Percentiles rank a stretch among this genome's conserved stretches.
phyloP scores from a whole-genome alignment of 2,797 vertebrate genomes.

The Sphenopsis melanotis region DNA sequence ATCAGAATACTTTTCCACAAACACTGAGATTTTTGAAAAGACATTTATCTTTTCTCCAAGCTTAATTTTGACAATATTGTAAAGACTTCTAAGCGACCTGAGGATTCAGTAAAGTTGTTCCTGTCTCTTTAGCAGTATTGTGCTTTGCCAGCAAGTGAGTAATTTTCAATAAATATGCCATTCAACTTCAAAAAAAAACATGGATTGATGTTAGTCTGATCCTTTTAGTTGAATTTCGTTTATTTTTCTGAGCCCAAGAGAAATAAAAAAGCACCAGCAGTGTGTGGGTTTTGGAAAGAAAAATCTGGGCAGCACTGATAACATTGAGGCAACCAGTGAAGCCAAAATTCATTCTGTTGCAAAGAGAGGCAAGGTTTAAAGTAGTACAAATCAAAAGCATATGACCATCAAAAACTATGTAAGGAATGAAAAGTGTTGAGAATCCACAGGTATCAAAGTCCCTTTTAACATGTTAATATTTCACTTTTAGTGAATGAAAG shows the following conservation, averaged over 20 bases:
- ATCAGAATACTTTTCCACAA: background rate
- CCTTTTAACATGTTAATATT: background rate
- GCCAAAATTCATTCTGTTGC: background rate
- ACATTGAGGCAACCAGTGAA: background rate
- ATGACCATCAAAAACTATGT: background rate
- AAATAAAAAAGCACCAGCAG: background rate
- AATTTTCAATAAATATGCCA: background rate
- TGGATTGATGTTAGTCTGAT: background rate
- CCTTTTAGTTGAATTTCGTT: background rate
- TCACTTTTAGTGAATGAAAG: background rate
- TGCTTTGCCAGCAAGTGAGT: background rate
- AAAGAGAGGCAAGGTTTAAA: background rate
- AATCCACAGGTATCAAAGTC: background rate
- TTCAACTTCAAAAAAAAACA: background rate
- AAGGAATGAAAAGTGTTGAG: background rate
- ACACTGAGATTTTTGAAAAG: background rate
- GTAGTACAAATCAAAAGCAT: background rate
- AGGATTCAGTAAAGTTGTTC: background rate
- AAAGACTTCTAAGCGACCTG: background rate
- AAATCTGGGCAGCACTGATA: background rate
- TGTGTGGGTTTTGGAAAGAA: background rate
- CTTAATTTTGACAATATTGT: background rate
- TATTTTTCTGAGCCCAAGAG: background rate
- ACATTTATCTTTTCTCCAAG: background rate
- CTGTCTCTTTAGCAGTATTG: background rate